Evolutionary conservation across 2,888 invertebrate genomes (phyloP), one percentile per base, ranked within the genome.

Genomic region (Thymelicus sylvestris): DNA sequence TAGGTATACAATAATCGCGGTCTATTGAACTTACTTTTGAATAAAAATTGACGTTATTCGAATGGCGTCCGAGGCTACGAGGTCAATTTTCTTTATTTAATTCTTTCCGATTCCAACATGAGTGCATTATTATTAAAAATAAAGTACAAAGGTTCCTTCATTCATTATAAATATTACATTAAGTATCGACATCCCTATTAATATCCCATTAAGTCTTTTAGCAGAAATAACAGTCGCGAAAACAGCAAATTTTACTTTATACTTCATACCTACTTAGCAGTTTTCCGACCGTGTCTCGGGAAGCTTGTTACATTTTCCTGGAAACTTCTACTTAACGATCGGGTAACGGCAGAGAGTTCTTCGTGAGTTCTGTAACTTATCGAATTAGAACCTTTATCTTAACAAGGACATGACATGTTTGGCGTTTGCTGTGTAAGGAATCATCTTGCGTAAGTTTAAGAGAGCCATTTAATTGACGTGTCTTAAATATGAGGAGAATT

Each of bases 311-410:
- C 38, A 8, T 44, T 39, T 59, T 13, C 38, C 13, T 38, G 24
- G n/a, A 59, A 59, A 59, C 12, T 57, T 31, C 12, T 12, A 24
- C 2, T 1, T 59, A 59, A 59, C 39, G 39, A 59, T 38, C 39
- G 38, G 15, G 7, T 19, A 55, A 24, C 59, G 39, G n/a, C 39
- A 39, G n/a, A 39, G 59, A 38, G 39, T 39, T 12, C 44, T 44
- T 44, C 10, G 31, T 31, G 31, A 57, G 57, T 57, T 59, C 59
- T 12, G 38, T 59, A 59, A 59, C 59, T 59, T 38, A 59, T 59
- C 59, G 59, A 59, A 15, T 59, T 59, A 39, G 59, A 39, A 59
- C 59, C 59, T 39, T 57, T 31, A n/a, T 50, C 50, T 52, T 59
- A 59, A 39, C 59, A 39, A 39, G 39, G 39, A 59, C n/a, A 39